Percentiles rank a stretch among this genome's conserved stretches.
Conservation (phyloP, 2,888 invertebrate genomes). For the Rhorus exstirpatorius region DNA sequence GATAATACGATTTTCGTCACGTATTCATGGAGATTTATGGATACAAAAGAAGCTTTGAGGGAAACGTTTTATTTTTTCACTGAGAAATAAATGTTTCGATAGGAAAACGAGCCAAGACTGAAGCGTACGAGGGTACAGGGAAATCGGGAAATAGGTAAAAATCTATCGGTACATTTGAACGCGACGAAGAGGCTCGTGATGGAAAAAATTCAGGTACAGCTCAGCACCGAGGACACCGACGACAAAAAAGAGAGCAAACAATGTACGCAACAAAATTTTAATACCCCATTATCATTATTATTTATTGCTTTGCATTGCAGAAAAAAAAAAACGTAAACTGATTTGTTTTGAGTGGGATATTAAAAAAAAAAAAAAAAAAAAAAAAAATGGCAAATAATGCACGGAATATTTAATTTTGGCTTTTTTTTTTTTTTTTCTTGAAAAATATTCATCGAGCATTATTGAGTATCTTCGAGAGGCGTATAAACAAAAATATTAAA, state of each 20-base stretch:
- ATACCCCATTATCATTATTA: background rate
- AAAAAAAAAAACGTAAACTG: constrained; percentile 5
- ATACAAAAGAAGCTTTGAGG: too few species aligned
- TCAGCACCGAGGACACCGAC: constrained; percentile 75
- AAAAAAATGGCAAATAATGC: background rate
- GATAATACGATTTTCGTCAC: too few species aligned
- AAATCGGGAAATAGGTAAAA: constrained; percentile 79
- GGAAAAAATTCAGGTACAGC: constrained; percentile 84
- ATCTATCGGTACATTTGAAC: constrained; percentile 83
- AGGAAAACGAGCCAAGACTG: constrained; percentile 79
- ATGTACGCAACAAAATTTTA: constrained; percentile 78
- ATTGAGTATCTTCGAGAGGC: too few species aligned
- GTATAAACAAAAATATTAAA: too few species aligned
- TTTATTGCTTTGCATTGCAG: background rate
- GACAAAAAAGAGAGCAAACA: constrained; percentile 72
- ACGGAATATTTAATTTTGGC: background rate
- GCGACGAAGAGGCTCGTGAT: constrained; percentile 82
- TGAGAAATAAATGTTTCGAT: constrained; percentile 69
- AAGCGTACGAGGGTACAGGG: constrained; percentile 76
- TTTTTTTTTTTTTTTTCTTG: background rate
- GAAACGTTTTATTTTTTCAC: too few species aligned
- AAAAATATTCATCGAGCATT: constrained; percentile 2
- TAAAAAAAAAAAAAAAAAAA: too few species aligned
- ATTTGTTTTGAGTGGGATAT: too few species aligned
- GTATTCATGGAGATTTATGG: too few species aligned